Base-by-base conservation (phyloP, 1,140 invertebrate species). In the Plodia interpunctella region DNA sequence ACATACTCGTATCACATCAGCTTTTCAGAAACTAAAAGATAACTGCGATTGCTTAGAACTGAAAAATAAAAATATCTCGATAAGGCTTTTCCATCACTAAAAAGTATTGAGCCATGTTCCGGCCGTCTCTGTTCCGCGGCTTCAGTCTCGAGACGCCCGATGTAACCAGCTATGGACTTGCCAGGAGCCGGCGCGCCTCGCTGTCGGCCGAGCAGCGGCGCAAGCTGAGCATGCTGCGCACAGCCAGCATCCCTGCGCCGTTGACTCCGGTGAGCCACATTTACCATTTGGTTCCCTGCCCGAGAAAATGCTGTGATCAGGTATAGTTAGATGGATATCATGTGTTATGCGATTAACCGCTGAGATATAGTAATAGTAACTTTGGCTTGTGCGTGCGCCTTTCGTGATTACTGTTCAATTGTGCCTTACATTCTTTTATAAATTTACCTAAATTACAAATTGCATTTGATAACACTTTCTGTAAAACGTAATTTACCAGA, bases 241-340 rank as follows among this genome's bases (percentile, higher is more conserved):
- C 80, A 0, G 65, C 76, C 49, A 86, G 78, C 72, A 80, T 86
- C 56, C 80, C 81, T 2, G 57, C 72, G 10, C 77, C 82, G 67
- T 68, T 83, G 70, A 79, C 74, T 13, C 77, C 86, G 79, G 86
- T 88, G 86, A 87, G 86, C 83, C 85, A 88, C 83, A 85, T 88
- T 85, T 88, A 87, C 83, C 85, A 88, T 83, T 80, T 81, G 83
- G 80, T 85, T 69, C 78, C 76, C 79, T 88, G 85, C 80, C 85
- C 83, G 64, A 83, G 83, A 81, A 76, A 85, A 69, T 86, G 83
- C 80, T 88, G 85, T 73, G 63, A 75, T 62, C 83, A 88, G 85
- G 85, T 88, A 85, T 66, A 68, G 57, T 63, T 52, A 49, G 51
- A 50, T 60, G 21, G 49, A 15, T 52, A 10, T 58, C 44, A 38